Evolutionary conservation across 2,113 vertebrate genomes (phyloP).

Genomic region (Anas platyrhynchos): DNA sequence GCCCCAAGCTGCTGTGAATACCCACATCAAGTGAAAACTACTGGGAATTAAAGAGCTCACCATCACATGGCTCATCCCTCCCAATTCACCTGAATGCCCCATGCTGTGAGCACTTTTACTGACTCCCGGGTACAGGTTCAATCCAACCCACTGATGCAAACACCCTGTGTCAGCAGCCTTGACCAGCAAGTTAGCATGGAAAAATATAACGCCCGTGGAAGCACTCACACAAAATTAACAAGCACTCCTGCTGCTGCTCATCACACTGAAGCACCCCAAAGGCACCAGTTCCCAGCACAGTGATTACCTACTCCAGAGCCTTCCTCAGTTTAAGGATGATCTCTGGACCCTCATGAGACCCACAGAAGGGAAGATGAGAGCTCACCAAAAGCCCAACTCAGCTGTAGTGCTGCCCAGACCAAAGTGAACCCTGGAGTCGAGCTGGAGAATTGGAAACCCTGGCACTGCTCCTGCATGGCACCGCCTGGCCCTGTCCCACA

Average conservation of each 20-base stretch:
- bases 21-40: not conserved
- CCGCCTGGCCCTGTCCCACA: no score
- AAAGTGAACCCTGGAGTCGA: no score
- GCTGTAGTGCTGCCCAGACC: no score
- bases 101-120: not conserved
- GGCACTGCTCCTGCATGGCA: no score
- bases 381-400: no score
- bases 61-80: not conserved
- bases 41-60: not conserved
- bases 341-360: no score
- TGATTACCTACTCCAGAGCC: no score
- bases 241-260: not conserved
- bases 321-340: no score
- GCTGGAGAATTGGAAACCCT: no score
- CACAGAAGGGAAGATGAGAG: no score
- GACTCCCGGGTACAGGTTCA: not conserved
- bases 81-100: not conserved
- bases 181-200: not conserved
- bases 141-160: not conserved
- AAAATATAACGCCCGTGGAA: not conserved
- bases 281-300: no score
- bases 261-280: no score
- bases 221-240: not conserved
- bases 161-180: not conserved
- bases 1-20: not conserved